phyloP scores from a whole-genome alignment of 2,113 vertebrate species.

The Nycticebus coucang region DNA sequence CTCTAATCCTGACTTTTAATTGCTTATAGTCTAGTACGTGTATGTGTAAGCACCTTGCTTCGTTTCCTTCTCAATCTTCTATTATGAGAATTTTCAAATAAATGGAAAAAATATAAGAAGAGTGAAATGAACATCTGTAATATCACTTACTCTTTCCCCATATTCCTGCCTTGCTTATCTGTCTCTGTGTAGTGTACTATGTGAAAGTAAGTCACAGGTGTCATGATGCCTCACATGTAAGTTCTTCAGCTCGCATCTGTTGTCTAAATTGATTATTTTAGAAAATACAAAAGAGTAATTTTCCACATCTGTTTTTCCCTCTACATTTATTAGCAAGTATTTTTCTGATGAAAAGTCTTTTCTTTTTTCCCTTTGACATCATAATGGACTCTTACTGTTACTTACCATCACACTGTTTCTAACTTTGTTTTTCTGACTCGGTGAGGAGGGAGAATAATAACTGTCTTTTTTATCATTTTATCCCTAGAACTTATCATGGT shows the following conservation, averaged over 20 bases:
- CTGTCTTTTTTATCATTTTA: constrained; percentile 7
- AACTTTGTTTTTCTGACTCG: background rate
- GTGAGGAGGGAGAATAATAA: background rate
- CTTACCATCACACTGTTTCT: background rate
- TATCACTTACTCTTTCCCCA: background rate
- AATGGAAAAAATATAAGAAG: constrained; percentile 10
- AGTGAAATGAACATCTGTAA: background rate
- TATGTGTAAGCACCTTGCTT: background rate
- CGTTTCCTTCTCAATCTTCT: background rate
- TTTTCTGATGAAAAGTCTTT: background rate
- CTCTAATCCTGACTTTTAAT: background rate
- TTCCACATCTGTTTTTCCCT: constrained; percentile 6
- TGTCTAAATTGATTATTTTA: constrained; percentile 49
- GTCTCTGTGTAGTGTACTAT: background rate
- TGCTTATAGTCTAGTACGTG: background rate
- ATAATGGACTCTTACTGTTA: background rate
- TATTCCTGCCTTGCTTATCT: background rate
- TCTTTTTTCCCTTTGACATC: background rate
- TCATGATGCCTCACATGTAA: background rate
- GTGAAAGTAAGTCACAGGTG: background rate
- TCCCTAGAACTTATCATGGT: background rate
- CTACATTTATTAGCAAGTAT: background rate
- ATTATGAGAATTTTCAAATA: constrained; percentile 49
- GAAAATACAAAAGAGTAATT: constrained; percentile 9
- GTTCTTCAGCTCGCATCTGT: background rate